Base-by-base conservation (phyloP, 2,113 vertebrate species). In the Jacana jacana region DNA sequence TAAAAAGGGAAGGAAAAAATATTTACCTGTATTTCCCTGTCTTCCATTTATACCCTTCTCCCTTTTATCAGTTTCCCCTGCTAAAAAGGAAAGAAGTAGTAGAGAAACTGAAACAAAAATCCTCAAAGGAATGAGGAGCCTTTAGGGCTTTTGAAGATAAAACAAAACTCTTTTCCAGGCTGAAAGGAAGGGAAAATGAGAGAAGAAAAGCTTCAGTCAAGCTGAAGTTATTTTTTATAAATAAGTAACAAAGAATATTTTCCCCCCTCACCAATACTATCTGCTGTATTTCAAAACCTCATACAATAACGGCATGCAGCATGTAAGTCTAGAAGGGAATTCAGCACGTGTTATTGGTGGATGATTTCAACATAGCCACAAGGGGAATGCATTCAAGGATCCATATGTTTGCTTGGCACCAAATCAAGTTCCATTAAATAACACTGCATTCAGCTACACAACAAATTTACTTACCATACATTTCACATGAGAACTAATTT, bases 401-500 rank as follows among this genome's bases (percentile, higher is more conserved):
- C 95, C 97, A 89, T 97, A 96, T 98, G 97, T 96, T 97, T 97
- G 84, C 80, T 82, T 98, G 97, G 96, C 97, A 96, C 40, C 52
- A 95, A 96, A 88, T 71, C 97, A 97, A 96, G 84, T 96, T 97
- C 96, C 87, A 97, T 97, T 97, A 97, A 95, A 91, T 70, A 93
- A 68, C 91, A 73, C 83, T 94, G 93, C 93, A 96, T 95, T 96
- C 93, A 79, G 93, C 96, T 89, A 66, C 93, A 93, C 94, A 98
- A 93, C 92, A 98, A 97, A 97, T 97, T 97, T 95, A 97, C 95
- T 98, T 96, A 97, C 92, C 88, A 85, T 93, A 82, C 55, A 92
- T 91, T 97, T 98, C 97, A 94, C 76, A 73, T 95, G 94, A 97
- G 88, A 95, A 95, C 96, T 98, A 97, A 97, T 98, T 97, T 97